Evolutionary conservation across 2,888 invertebrate genomes (phyloP), one percentile per base, ranked within the genome.

Genomic region (Sceliomorpha sp.): DNA sequence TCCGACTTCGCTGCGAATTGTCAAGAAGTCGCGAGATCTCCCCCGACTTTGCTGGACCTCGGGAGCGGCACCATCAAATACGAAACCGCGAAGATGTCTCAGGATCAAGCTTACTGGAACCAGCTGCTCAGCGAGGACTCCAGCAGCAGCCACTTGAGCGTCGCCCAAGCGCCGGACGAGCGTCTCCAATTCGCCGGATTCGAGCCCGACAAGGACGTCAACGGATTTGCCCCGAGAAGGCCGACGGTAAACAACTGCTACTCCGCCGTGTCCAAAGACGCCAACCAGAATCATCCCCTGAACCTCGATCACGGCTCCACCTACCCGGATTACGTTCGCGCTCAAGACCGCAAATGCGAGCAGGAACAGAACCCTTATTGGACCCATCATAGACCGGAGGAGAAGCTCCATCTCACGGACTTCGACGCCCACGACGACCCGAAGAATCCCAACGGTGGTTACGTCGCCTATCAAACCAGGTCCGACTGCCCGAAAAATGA

Each of bases 41-140:
- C 94, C 0, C 92, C 93, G 0, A 93, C 93, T 0, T 89, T 94
- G 53, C 90, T 94, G 2, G 94, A 94, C 74, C 89, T 94, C 2
- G 94, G 93, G 29, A 92, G 92, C 67, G 94, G 94, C 1, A 93
- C 93, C 44, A 94, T 92, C 29, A 91, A 92, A 75, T 89, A 90
- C 74, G 91, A 91, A 72, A 74, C 92, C 0, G 39, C 77, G 42
- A 40, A 80, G 39, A 44, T 27, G 91, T 92, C 77, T 31, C 82
- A 79, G n/a, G 78, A 78, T 14, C 78, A 81, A 8, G 59, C 76
- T 0, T 88, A 88, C 42, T 88, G 88, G 88, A 82, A 80, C n/a
- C 87, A 88, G 32, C 72, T 87, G 5, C 79, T 87, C 13, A 87
- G 87, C 74, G 88, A 88, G 36, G 87, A 88, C 24, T 88, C 88